These are phyloP conservation scores for Vulpes vulpes DNA, from an alignment of 2,113 vertebrate genomes.

Conservation along the genomic window DNA sequence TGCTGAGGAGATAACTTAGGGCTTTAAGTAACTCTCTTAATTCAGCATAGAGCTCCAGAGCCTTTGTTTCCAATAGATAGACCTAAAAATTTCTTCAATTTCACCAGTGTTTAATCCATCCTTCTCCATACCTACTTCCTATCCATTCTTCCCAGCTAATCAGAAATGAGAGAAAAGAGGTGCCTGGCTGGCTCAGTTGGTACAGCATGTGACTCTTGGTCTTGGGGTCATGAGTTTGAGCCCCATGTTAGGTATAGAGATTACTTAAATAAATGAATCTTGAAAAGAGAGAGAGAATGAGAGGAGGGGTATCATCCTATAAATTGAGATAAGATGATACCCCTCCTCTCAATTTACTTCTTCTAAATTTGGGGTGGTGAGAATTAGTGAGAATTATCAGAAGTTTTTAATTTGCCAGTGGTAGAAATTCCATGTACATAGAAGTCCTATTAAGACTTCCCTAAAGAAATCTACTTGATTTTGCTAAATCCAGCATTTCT, in stretches of 20 bases:
- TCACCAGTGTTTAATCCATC: background rate
- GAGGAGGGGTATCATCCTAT: background rate
- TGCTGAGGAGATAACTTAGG: background rate
- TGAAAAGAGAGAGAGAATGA: background rate
- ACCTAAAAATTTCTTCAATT: background rate
- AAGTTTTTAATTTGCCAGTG: background rate
- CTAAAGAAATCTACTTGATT: background rate
- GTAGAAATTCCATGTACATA: background rate
- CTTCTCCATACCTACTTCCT: background rate
- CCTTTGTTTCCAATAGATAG: background rate
- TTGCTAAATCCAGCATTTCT: background rate
- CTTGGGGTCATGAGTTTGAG: background rate
- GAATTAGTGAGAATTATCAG: background rate
- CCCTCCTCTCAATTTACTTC: background rate
- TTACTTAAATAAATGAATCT: background rate
- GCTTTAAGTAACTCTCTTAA: background rate
- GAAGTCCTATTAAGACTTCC: background rate
- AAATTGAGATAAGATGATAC: no score
- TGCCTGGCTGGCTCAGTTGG: background rate
- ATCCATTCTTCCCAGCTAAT: background rate
- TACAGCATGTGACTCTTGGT: background rate
- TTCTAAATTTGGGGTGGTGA: background rate
- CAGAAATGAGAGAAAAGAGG: background rate
- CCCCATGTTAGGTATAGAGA: background rate
- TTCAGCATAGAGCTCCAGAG: background rate